phyloP scores from a whole-genome alignment of 2,888 invertebrate species.

The Aphodius granarius region DNA sequence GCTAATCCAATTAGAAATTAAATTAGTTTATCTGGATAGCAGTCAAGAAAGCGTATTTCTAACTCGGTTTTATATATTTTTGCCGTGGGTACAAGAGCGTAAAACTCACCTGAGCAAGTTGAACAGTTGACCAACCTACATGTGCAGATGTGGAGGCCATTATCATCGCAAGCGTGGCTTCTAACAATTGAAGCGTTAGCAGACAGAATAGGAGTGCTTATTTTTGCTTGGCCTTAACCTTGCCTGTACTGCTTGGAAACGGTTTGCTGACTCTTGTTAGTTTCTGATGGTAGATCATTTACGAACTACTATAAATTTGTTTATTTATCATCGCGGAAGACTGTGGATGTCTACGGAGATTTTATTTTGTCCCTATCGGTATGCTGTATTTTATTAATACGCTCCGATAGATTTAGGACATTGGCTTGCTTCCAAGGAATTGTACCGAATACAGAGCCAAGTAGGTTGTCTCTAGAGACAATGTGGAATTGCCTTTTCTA shows the following conservation, averaged over 20 bases:
- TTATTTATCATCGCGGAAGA: neutral
- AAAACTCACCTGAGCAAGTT: neutral
- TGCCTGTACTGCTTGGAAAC: neutral
- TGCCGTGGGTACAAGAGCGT: neutral
- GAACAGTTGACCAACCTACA: slow-evolving; percentile 7
- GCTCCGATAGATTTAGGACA: neutral
- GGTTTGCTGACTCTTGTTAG: neutral
- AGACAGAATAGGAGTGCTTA: neutral
- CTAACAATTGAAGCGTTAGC: neutral
- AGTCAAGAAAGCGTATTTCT: neutral
- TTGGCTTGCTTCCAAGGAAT: neutral
- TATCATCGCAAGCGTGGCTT: neutral
- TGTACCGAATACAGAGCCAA: neutral
- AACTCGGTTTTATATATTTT: no score
- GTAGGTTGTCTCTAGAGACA: neutral
- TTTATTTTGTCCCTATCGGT: neutral
- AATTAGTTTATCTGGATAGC: neutral
- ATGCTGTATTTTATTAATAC: neutral
- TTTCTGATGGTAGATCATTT: neutral
- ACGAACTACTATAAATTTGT: no score
- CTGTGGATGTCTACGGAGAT: neutral
- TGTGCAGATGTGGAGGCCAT: slow-evolving; percentile 8
- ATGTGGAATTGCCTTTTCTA: neutral
- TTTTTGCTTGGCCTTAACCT: neutral
- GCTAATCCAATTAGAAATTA: neutral